A percentile compares a stretch with the other conserved stretches of the same genome.
phyloP scores from a whole-genome alignment of 2,888 invertebrate genomes.

The Ornithoptera priamus region DNA sequence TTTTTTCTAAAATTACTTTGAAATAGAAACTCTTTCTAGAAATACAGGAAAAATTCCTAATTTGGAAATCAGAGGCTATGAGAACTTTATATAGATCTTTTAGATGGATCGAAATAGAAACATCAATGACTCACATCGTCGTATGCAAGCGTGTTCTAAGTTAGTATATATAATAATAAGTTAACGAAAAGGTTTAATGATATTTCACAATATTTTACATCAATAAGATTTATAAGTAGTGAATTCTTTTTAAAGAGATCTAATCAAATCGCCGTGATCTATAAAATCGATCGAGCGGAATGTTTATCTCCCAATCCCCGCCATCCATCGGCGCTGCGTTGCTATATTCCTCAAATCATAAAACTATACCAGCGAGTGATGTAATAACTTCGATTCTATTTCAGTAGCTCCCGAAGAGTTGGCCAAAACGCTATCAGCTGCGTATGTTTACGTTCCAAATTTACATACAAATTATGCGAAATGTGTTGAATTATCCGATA shows the following conservation, averaged over 20 bases:
- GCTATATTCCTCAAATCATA: conserved; percentile 14
- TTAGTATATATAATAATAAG: too few relatives aligned
- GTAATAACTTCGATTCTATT: conserved; percentile 16
- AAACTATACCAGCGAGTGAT: conserved; percentile 21
- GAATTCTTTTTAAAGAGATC: not conserved
- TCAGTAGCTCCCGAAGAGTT: conserved; percentile 12
- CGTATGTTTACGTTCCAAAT: conserved; percentile 5
- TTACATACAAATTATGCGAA: conserved; percentile 3
- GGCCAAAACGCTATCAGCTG: conserved; percentile 4
- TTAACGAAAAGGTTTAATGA: too few relatives aligned
- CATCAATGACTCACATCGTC: too few relatives aligned
- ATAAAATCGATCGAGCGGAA: not conserved
- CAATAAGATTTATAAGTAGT: not conserved
- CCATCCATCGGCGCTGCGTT: not conserved
- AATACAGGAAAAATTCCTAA: too few relatives aligned
- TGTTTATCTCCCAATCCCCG: not conserved
- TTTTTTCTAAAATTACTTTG: too few relatives aligned
- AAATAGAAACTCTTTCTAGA: too few relatives aligned
- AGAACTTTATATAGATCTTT: too few relatives aligned
- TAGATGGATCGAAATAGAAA: too few relatives aligned
- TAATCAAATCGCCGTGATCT: not conserved
- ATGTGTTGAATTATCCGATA: not conserved
- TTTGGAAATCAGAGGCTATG: too few relatives aligned
- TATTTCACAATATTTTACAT: not conserved
- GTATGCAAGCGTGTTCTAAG: too few relatives aligned